Evolutionary conservation across 1,140 invertebrate species (phyloP), one percentile per base, ranked within the genome.

Genomic region (Ceratina calcarata): DNA sequence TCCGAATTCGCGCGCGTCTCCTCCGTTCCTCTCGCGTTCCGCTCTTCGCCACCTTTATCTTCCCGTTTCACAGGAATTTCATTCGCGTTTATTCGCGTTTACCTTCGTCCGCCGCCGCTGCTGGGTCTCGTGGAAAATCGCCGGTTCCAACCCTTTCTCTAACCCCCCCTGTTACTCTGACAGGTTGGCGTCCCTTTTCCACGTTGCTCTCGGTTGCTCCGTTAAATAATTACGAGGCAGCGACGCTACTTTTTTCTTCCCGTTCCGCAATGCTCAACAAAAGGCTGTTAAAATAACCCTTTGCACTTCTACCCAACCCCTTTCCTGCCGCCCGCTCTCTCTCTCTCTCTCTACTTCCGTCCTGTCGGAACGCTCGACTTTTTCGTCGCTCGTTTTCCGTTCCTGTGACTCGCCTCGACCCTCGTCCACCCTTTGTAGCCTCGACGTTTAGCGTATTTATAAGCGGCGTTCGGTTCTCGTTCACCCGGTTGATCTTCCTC

Each of bases 251-350:
- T 88, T 88, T 85, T 87, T 80, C 80, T 87, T 85, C 81, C 82
- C 80, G 81, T 81, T 75, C 67, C 57, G 72, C 73, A 78, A 75
- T 75, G 80, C 81, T 80, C 81, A 81, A 88, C 87, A 90, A 89
- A 89, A 85, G 88, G 85, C 72, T 89, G 89, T 90, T 90, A 88
- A 78, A 89, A 90, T 89, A 89, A 86, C 84, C 82, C 88, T 89
- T 90, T 90, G 87, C 89, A 64, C 58, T 61, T 74, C 69, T 82
- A 74, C 72, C 80, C 60, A 32, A 70, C 70, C 60, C 72, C 70
- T 68, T 78, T 78, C 74, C 70, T 45, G 55, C 64, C 53, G 53
- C 64, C 53, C 58, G 51, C 45, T 60, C 55, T 79, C 71, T 83
- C 66, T 18, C 72, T 60, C 51, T 55, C 55, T 24, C 27, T 58